Evolutionary conservation across 37 sponge, comb jelly and placozoan genomes (phyloP), one percentile per base, ranked within the genome.

Genomic region (Agelas oroides): DNA sequence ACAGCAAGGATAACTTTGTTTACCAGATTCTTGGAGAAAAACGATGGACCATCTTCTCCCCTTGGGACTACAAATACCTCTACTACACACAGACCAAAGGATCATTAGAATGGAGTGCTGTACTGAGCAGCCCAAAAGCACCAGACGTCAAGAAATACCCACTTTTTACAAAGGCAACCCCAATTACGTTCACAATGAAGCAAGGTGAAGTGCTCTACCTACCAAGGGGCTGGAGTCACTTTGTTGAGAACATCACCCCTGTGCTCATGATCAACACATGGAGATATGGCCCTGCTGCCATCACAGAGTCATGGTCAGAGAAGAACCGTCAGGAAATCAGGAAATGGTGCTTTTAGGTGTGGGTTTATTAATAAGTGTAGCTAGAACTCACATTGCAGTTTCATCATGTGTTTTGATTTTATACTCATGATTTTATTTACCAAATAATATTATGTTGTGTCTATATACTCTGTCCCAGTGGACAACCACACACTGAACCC

Each of bases 1-100:
- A 96, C 88, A 90, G 92, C 65, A 92, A 92, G 38, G 96, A 96
- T 80, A 96, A 96, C 63, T 96, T 96, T 84, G 91, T 82, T 14
- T 96, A 96, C 65, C 96, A 96, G 69, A 75, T 96, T 58, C 86
- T 96, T 19, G 96, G 96, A 24, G 46, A 75, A 31, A 96, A 96
- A 52, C 75, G 79, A 52, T 96, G 96, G 96, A 89, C 88, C 14
- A 80, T 96, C 13, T 92, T 86, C 73, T 76, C 96, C 6, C 96
- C 96, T 31, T 75, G 56, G 31, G 96, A 96, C 85, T 90, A 90
- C 73, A 65, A 84, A 59, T 82, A 89, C 62, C 86, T 96, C 33
- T 92, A 92, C 82, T 89, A 93, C 65, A 76, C 59, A 27, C 64
- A 84, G 34, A 61, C 62, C 16, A 87, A 86, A 65, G 96, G 96